Evolutionary conservation across 2,888 invertebrate species (phyloP), one percentile per base, ranked within the genome.

Genomic region (Epicampocera succincta): DNA sequence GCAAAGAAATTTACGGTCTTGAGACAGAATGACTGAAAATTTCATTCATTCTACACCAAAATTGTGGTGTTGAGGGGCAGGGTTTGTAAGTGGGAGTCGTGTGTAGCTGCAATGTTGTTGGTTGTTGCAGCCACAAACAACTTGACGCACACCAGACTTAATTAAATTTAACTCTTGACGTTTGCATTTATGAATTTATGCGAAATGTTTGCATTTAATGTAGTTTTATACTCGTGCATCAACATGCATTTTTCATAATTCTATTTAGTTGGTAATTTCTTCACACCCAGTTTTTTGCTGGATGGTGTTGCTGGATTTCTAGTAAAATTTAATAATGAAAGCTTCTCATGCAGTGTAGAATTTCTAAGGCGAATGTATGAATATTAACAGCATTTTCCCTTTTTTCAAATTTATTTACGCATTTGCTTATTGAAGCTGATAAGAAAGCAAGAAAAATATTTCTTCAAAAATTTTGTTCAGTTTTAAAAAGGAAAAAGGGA

Each of bases 141-240:
- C 69, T 69, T 74, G 69, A 78, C 74, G 65, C 44, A 82, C 60
- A 56, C 61, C 65, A 21, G 46, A 77, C 77, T 78, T 82, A 78
- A 82, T 82, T 82, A 65, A 77, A 82, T 82, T 82, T 66, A 77
- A 82, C 73, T 77, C 81, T 78, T 78, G 74, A 82, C 77, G 77
- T 77, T 78, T 74, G 58, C 77, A 54, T 50, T 78, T 82, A 74
- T 82, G 69, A 82, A 74, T 82, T 82, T 78, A 81, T 81, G 77
- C 61, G 29, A 38, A 73, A 69, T 69, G 56, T 82, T 77, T 77
- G 69, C 58, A 48, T 63, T 77, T 60, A 74, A 77, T 73, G 44
- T 9, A 46, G 38, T 69, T 60, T 42, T 38, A 58, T 63, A 33
- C n/a, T n/a, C n/a, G n/a, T n/a, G n/a, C 50, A 73, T 19, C 50